Evolutionary conservation across 2,113 vertebrate genomes (phyloP).

Genomic region (Copsychus sechellarum): DNA sequence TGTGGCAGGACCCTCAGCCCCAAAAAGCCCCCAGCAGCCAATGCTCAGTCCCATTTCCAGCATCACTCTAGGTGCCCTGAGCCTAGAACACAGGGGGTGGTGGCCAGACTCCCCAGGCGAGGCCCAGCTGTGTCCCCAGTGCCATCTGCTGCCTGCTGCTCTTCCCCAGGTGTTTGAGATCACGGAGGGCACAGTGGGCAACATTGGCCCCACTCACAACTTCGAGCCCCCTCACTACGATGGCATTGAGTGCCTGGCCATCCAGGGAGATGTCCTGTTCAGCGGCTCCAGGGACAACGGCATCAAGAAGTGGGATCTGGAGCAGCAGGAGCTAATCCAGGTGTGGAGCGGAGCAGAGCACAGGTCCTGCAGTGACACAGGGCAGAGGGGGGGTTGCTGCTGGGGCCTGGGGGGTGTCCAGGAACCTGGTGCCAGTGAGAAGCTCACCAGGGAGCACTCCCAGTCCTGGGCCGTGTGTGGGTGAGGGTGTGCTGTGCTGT

Average conservation of each 20-base stretch:
- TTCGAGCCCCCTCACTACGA: constrained; percentile 97
- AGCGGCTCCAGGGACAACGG: constrained; percentile 95
- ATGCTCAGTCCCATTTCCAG: background rate
- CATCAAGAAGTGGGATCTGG: constrained; percentile 97
- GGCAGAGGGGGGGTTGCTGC: background rate
- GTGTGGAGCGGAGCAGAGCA: constrained; percentile 53
- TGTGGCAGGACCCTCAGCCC: background rate
- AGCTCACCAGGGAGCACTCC: background rate
- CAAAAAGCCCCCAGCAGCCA: background rate
- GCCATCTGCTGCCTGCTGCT: background rate
- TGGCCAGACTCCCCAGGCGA: background rate
- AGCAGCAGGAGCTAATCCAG: constrained; percentile 93
- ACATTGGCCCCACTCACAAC: constrained; percentile 91
- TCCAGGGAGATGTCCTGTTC: constrained; percentile 89
- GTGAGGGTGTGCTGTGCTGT: background rate
- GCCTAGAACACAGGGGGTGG: background rate
- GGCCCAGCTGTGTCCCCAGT: background rate
- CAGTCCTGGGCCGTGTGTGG: background rate
- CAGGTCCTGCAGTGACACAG: background rate
- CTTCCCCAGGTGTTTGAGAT: constrained; percentile 88
- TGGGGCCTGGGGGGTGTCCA: background rate
- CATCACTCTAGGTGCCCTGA: background rate
- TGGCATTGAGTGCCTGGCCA: constrained; percentile 92
- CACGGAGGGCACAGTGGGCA: constrained; percentile 83
- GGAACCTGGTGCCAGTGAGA: background rate